Conservation (phyloP, 2,113 vertebrate species). For the Scytalopus superciliaris region DNA sequence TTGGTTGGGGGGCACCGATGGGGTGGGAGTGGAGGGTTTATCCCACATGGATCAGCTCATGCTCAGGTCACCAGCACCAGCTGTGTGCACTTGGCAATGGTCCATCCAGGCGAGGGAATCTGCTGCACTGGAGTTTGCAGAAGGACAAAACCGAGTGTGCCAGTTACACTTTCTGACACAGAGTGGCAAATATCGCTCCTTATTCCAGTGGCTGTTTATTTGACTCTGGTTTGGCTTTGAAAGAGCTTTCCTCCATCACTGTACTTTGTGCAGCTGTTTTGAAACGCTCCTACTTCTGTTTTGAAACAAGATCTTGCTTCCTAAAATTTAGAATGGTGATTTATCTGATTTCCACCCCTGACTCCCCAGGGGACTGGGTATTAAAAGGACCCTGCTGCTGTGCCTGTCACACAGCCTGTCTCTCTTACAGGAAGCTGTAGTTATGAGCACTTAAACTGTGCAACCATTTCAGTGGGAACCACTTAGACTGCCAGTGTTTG, state of each 20-base stretch:
- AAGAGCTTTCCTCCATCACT: background rate
- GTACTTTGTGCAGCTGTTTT: background rate
- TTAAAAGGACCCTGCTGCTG: rapidly evolving
- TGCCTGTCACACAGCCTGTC: background rate
- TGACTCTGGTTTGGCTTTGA: rapidly evolving
- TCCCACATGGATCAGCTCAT: rapidly evolving
- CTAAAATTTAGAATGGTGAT: too few species aligned
- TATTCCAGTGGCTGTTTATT: background rate
- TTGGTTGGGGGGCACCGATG: rapidly evolving
- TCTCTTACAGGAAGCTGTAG: background rate
- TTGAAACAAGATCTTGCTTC: background rate
- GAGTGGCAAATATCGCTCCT: rapidly evolving
- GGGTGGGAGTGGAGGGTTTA: background rate
- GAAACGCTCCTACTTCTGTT: background rate
- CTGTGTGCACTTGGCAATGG: rapidly evolving
- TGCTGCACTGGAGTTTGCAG: rapidly evolving
- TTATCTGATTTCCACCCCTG: background rate
- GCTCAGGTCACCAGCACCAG: rapidly evolving
- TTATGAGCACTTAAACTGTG: rapidly evolving
- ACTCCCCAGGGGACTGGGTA: too few species aligned
- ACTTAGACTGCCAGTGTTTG: background rate
- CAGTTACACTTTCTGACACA: rapidly evolving
- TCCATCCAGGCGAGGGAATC: rapidly evolving
- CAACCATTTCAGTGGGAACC: background rate
- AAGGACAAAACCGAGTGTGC: rapidly evolving